Base-by-base conservation (phyloP, 2,888 invertebrate genomes). In the Salticus scenicus region DNA sequence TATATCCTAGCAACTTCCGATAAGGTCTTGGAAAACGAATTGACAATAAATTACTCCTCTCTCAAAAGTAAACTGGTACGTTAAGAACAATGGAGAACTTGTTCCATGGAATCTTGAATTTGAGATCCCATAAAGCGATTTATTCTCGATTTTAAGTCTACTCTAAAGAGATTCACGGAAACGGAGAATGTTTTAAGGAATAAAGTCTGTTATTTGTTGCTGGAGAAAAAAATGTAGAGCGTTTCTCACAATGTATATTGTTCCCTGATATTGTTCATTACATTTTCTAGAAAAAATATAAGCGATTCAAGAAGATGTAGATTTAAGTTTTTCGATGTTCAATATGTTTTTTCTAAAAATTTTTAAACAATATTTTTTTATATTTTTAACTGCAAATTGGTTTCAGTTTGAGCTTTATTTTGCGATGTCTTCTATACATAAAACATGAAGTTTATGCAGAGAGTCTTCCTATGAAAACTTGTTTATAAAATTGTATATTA, bases 11-110 rank as follows among this genome's bases (percentile, higher is more conserved):
- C 42, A 17, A 47, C 42, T 17, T 14, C 42, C 42, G 42, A 47
- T 47, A 47, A 47, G 17, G 42, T 2, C 42, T 17, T 17, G 30
- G 47, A 24, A 72, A 79, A 80, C 79, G 79, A 73, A 80, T 80
- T 66, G 79, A 79, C 79, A 73, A 73, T 80, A 80, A 72, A 73
- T 80, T 80, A 80, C 42, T 66, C 73, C 30, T 10, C 17, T 17
- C 47, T 7, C 51, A 24, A 51, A 72, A 73, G 73, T 72, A 72
- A 79, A 79, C 71, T 57, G 31, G 64, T 79, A 47, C 72, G 4
- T 37, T 37, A 42, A 17, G 57, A 72, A 72, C 79, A 66, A 63
- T 41, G 70, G 70, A 31, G 28, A 24, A 30, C 63, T 78, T 70
- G 78, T 78, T 24, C 24, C 24, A 1, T 7, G 17, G 24, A 57